phyloP scores from a whole-genome alignment of 1,140 invertebrate genomes.

The Palaemon carinicauda region DNA sequence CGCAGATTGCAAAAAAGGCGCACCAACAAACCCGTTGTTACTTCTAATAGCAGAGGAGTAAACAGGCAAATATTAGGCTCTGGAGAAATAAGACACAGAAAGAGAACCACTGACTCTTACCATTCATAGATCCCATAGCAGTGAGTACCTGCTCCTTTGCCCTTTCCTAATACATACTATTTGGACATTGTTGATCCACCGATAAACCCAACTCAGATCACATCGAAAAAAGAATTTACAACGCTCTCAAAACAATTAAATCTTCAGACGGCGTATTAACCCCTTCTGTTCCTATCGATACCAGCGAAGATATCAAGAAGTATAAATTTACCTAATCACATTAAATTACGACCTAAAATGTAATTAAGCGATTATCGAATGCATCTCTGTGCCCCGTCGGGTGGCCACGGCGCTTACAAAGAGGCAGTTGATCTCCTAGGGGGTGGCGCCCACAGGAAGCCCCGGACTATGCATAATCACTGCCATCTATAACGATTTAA shows the following conservation, averaged over 20 bases:
- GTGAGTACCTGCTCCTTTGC: no score
- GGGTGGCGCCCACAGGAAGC: background rate
- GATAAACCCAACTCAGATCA: background rate
- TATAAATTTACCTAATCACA: conserved; percentile 27
- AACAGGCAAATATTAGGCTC: no score
- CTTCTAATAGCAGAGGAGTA: no score
- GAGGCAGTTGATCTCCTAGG: background rate
- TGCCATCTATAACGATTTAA: conserved; percentile 24
- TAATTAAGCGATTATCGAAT: conserved; percentile 30
- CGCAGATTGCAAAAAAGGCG: no score
- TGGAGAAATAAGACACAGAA: no score
- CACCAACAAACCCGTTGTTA: no score
- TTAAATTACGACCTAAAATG: background rate
- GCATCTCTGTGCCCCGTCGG: background rate
- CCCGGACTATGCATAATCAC: conserved; percentile 1
- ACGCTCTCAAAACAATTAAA: background rate
- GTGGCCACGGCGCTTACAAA: background rate
- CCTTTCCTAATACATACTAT: no score
- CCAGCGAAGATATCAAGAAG: background rate
- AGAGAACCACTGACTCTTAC: no score
- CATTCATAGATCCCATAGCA: no score
- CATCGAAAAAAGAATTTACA: background rate
- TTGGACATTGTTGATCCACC: no score
- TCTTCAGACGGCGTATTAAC: background rate
- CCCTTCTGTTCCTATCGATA: background rate